Evolutionary conservation across 2,113 vertebrate genomes (phyloP), one percentile per base, ranked within the genome.

Genomic region (Cranoglanis bouderius): DNA sequence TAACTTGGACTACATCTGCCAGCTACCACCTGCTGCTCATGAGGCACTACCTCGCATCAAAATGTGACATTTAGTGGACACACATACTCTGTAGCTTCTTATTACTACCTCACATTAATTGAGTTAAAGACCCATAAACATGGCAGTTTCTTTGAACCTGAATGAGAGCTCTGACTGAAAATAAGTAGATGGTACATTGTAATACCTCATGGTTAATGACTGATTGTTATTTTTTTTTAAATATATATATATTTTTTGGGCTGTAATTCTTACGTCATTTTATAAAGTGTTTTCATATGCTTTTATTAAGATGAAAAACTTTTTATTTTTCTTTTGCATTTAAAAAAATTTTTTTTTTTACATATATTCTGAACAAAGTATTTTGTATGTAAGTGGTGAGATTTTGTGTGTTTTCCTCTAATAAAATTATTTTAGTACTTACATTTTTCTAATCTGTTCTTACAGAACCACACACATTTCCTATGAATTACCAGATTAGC

Each of bases 21-120:
- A 94, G 89, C 96, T 96, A 51, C 95, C 95, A 1, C 88, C 93
- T 55, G 93, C 91, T 75, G 95, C 95, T 35, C 94, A 96, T 89
- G 93, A 93, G 53, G 91, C 87, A 49, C 88, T 95, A 86, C 87
- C 91, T 65, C 89, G 7, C 87, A 88, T 94, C 88, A 74, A 85
- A 46, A 90, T 95, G 61, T 95, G 91, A 94, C 6, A 3, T 19
- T 55, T 59, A 4, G 14, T 40, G n/a, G 59, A 32, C 19, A 18
- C 38, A 10, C 57, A 18, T 49, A 80, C 46, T 26, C 21, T 72
- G 83, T 10, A 85, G 46, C 16, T 8, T 53, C 29, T 32, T 81
- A 21, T 19, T 59, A 13, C 53, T 59, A 82, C 18, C 53, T 82
- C 51, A 12, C 4, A n/a, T 46, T 43, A 43, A 72, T 5, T 32